phyloP scores from a whole-genome alignment of 2,888 invertebrate genomes.

The Caenorhabditis sp. region DNA sequence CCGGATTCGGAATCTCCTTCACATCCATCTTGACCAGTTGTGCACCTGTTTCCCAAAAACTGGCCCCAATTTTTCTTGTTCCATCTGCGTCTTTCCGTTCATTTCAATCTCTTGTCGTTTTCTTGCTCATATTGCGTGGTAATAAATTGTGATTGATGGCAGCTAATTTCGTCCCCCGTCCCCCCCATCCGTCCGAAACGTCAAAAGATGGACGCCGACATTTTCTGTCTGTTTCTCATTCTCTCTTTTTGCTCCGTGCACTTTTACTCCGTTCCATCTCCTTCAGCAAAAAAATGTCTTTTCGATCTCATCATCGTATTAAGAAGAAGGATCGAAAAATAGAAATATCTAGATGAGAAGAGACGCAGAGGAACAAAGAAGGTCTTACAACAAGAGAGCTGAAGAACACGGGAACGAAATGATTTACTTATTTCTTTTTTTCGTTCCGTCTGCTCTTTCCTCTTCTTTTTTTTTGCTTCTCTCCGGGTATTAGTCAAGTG shows the following conservation, averaged over 20 bases:
- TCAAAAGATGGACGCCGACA: conserved; percentile 47
- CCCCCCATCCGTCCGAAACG: conserved; percentile 40
- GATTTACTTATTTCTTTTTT: conserved; percentile 49
- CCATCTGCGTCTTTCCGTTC: conserved; percentile 15
- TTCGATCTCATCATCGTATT: conserved; percentile 10
- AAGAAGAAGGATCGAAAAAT: conserved; percentile 6
- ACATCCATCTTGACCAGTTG: background rate
- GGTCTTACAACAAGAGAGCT: conserved; percentile 15
- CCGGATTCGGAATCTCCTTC: background rate
- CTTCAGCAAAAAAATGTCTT: conserved; percentile 25
- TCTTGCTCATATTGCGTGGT: conserved; percentile 51
- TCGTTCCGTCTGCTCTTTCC: conserved; percentile 16
- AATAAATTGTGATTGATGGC: conserved; percentile 63
- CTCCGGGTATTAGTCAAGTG: conserved; percentile 59
- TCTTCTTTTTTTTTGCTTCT: conserved; percentile 2
- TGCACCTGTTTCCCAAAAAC: conserved; percentile 16
- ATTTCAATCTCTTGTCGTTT: conserved; percentile 7
- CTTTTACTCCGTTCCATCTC: conserved; percentile 32
- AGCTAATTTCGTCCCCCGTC: conserved; percentile 51
- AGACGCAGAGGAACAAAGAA: conserved; percentile 25
- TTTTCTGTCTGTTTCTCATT: conserved; percentile 18
- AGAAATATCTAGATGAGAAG: background rate
- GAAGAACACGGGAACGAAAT: conserved; percentile 50
- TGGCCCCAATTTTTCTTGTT: background rate
- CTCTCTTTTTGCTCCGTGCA: conserved; percentile 21